These are phyloP conservation scores for Nothura maculosa DNA, from an alignment of 2,797 vertebrate genomes.

Conservation along the genomic window DNA sequence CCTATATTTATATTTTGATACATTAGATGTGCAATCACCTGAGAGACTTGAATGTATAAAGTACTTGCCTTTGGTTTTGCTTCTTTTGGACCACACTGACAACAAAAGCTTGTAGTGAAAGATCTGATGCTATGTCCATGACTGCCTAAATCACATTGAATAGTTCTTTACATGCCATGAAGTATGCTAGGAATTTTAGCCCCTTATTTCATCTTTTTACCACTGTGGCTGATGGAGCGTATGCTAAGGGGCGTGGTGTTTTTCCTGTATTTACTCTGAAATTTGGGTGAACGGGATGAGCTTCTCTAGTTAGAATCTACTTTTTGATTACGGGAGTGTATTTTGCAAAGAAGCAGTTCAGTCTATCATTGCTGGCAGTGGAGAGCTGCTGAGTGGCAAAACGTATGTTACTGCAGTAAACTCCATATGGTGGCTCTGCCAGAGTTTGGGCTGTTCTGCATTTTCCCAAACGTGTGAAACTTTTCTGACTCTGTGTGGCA, in stretches of 20 bases:
- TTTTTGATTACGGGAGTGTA: conserved; percentile 7
- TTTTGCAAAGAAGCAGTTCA: conserved; percentile 14
- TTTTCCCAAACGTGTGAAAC: conserved; percentile 39
- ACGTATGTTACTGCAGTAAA: conserved; percentile 56
- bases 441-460: conserved; percentile 33
- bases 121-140: background rate
- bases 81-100: background rate
- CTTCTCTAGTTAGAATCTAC: conserved; percentile 2
- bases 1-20: background rate
- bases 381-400: conserved; percentile 36
- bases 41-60: background rate
- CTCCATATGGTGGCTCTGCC: conserved; percentile 66
- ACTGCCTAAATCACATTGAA: background rate
- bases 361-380: conserved; percentile 57
- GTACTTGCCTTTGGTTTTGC: background rate
- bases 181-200: background rate
- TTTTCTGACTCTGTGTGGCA: conserved; percentile 56
- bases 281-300: background rate
- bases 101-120: background rate
- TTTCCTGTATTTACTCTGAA: conserved; percentile 19
- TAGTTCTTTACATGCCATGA: background rate
- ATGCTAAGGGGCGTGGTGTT: background rate
- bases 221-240: background rate
- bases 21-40: background rate
- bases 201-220: background rate